These are phyloP conservation scores for Andrena camellia DNA, from an alignment of 2,888 invertebrate genomes.

Conservation along the genomic window DNA sequence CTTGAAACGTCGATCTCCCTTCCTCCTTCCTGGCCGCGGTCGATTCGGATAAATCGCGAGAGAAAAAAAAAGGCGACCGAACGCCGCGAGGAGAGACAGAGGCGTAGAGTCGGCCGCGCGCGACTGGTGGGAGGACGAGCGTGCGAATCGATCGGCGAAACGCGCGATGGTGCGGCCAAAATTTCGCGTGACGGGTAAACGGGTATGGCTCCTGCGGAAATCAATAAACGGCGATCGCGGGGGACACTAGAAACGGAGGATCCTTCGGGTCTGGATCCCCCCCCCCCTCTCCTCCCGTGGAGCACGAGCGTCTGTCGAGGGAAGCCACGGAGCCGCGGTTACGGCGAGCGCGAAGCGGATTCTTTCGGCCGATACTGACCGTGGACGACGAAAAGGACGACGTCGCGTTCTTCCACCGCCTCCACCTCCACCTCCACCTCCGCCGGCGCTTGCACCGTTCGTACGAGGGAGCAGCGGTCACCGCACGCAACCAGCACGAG, in stretches of 20 bases:
- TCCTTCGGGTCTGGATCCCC: not conserved
- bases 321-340: no score
- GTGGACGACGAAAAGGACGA: constrained; percentile 63
- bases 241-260: constrained; percentile 33
- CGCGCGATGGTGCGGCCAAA: constrained; percentile 73
- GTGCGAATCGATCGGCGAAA: constrained; percentile 74
- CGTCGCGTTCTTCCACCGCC: constrained; percentile 54
- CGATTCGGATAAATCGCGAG: constrained; percentile 1
- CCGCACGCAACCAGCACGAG: constrained; percentile 22
- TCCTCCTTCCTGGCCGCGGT: not conserved
- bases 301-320: not conserved
- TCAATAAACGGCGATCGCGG: constrained; percentile 80
- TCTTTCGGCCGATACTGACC: constrained; percentile 63
- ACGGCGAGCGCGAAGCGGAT: not conserved
- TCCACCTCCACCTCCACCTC: constrained; percentile 42
- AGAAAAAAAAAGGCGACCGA: constrained; percentile 34
- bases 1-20: not conserved
- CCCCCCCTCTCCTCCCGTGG: not conserved
- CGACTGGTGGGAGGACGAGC: constrained; percentile 68
- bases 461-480: constrained; percentile 51
- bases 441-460: constrained; percentile 62
- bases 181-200: constrained; percentile 75
- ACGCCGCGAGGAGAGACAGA: constrained; percentile 36
- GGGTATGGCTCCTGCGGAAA: constrained; percentile 73
- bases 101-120: constrained; percentile 47